A percentile compares a stretch with the other conserved stretches of the same genome.
phyloP scores from a whole-genome alignment of 2,797 vertebrate genomes.

The Jordanella pulchra region DNA sequence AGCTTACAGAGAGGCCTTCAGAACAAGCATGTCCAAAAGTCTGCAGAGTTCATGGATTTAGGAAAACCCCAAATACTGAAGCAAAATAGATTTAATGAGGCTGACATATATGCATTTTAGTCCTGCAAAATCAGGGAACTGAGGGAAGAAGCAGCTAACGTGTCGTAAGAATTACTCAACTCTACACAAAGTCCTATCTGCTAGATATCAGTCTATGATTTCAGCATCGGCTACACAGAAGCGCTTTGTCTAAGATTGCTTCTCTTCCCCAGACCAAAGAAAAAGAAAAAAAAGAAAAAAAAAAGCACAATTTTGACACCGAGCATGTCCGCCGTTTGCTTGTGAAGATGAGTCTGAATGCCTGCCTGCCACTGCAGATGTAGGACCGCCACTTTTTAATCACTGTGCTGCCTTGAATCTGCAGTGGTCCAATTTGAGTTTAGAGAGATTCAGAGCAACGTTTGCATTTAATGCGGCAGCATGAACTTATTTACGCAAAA shows the following conservation, averaged over 20 bases:
- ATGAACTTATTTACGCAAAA: constrained; percentile 32
- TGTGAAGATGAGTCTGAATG: constrained; percentile 43
- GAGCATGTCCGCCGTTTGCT: constrained; percentile 32
- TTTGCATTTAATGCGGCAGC: constrained; percentile 38
- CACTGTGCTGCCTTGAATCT: constrained; percentile 39
- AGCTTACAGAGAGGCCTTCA: constrained; percentile 24
- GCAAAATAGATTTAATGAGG: constrained; percentile 7
- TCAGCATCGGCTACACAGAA: constrained; percentile 52
- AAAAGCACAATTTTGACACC: constrained; percentile 33
- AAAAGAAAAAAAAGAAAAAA: neutral
- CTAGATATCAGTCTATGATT: constrained; percentile 47
- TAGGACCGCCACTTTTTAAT: constrained; percentile 46
- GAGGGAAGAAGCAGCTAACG: constrained; percentile 59
- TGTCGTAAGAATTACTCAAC: constrained; percentile 63
- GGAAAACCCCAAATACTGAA: constrained; percentile 12
- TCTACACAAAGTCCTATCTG: constrained; percentile 38
- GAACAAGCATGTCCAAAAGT: constrained; percentile 17
- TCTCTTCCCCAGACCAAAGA: constrained; percentile 42
- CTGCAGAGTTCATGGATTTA: constrained; percentile 7
- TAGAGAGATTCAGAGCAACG: constrained; percentile 31
- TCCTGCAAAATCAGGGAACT: constrained; percentile 17
- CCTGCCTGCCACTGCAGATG: constrained; percentile 26
- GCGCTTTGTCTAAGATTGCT: constrained; percentile 58
- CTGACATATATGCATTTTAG: constrained; percentile 13
- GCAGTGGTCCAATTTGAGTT: constrained; percentile 54